Conservation (phyloP, 2,888 invertebrate species). For the Noctua fimbriata region DNA sequence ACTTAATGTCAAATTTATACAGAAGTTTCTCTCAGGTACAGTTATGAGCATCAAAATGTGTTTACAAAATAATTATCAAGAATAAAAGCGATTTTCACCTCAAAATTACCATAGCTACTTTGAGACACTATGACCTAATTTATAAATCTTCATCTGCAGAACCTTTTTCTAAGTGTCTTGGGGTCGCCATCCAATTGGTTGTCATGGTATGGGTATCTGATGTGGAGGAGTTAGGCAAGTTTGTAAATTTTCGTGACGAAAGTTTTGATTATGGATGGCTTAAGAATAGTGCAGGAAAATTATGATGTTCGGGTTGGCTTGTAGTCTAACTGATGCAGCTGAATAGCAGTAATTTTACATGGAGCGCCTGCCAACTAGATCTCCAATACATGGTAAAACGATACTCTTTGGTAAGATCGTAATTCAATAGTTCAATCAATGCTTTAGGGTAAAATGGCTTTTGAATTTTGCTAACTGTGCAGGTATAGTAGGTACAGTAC, state of each 20-base stretch:
- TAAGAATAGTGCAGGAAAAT: too few species aligned
- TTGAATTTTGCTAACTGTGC: not conserved
- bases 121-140: not conserved
- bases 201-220: not conserved
- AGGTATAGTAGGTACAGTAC: too few species aligned
- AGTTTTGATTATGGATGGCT: not conserved
- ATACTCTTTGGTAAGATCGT: not conserved
- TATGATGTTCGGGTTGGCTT: not conserved
- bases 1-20: slow-evolving; percentile 23
- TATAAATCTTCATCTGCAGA: not conserved
- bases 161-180: not conserved
- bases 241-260: not conserved
- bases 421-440: not conserved
- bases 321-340: not conserved
- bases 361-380: not conserved
- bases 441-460: not conserved
- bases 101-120: not conserved
- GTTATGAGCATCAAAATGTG: not conserved
- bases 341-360: not conserved
- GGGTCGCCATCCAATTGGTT: not conserved
- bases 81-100: not conserved
- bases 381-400: not conserved
- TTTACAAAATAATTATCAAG: not conserved
- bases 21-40: slow-evolving; percentile 22
- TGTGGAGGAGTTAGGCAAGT: not conserved